phyloP scores from a whole-genome alignment of 2,888 invertebrate species.

The Andrena dorsata region DNA sequence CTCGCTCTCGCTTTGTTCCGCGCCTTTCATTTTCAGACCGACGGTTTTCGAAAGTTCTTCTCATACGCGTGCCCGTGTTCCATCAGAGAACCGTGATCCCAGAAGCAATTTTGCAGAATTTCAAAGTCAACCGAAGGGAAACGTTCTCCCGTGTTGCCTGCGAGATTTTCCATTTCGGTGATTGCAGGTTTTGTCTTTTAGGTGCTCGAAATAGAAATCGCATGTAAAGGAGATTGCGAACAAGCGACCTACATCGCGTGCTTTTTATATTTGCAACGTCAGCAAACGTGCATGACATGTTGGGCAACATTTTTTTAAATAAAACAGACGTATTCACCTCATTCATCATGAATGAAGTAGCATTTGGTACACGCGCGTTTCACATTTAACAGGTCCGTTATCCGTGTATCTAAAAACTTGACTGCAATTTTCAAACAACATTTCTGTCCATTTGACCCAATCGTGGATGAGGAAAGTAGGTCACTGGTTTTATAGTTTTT shows the following conservation, averaged over 20 bases:
- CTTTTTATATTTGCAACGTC: conserved; percentile 23
- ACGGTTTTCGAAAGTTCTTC: conserved; percentile 29
- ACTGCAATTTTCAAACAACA: too few species aligned
- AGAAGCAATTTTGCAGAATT: conserved; percentile 59
- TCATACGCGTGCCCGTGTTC: conserved; percentile 29
- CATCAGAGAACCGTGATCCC: conserved; percentile 44
- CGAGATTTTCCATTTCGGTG: conserved; percentile 52
- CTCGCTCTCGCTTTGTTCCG: background rate
- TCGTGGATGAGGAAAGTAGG: too few species aligned
- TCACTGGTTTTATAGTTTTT: too few species aligned
- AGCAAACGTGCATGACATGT: background rate
- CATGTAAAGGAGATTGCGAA: conserved; percentile 20
- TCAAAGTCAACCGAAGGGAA: conserved; percentile 56
- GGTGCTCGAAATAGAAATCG: conserved; percentile 28
- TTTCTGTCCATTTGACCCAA: too few species aligned
- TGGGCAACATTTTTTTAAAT: background rate
- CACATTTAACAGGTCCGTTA: too few species aligned
- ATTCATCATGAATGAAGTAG: background rate
- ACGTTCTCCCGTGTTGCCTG: conserved; percentile 45
- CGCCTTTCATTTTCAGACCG: conserved; percentile 31
- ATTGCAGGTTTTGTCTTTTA: conserved; percentile 42
- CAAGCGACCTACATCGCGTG: conserved; percentile 33
- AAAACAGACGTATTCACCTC: background rate
- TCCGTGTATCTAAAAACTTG: too few species aligned
- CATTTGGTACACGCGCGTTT: too few species aligned